phyloP scores from a whole-genome alignment of 2,888 invertebrate species.

The Brenthis ino region DNA sequence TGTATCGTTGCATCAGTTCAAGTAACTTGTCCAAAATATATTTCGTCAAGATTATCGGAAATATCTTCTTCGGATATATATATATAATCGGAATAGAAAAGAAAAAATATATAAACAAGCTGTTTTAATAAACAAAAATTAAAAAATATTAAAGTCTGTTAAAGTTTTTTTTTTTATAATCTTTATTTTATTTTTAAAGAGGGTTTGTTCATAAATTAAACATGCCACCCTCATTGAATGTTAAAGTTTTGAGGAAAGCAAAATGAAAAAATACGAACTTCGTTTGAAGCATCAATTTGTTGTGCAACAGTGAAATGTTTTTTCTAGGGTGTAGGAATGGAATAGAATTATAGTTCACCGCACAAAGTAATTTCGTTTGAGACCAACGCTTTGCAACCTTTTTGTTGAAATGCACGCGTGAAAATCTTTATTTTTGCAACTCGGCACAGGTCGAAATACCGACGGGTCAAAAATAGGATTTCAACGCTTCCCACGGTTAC shows the following conservation, averaged over 20 bases:
- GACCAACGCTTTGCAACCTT: constrained; percentile 32
- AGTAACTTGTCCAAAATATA: no score
- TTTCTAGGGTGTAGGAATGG: constrained; percentile 24
- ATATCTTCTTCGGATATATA: no score
- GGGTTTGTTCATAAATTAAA: no score
- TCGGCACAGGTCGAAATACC: constrained; percentile 57
- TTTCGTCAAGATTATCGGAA: no score
- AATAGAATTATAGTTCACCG: constrained; percentile 33
- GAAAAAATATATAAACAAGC: no score
- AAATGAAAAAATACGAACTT: constrained; percentile 17
- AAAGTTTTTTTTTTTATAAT: no score
- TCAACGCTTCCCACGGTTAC: constrained; percentile 57
- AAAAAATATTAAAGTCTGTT: constrained; percentile 11
- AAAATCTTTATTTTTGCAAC: constrained; percentile 42
- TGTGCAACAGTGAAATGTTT: constrained; percentile 26
- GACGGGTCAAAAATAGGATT: constrained; percentile 64
- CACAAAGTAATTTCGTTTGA: constrained; percentile 39
- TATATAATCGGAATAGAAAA: no score
- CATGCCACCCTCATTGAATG: no score
- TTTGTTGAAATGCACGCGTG: constrained; percentile 35
- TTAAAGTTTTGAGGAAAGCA: constrained; percentile 3
- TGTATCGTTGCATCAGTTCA: no score
- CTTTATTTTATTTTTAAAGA: no score
- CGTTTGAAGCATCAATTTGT: constrained; percentile 25
- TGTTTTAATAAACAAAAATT: background rate